Evolutionary conservation across 1,140 invertebrate genomes (phyloP).

Genomic region (Hyphantria cunea): DNA sequence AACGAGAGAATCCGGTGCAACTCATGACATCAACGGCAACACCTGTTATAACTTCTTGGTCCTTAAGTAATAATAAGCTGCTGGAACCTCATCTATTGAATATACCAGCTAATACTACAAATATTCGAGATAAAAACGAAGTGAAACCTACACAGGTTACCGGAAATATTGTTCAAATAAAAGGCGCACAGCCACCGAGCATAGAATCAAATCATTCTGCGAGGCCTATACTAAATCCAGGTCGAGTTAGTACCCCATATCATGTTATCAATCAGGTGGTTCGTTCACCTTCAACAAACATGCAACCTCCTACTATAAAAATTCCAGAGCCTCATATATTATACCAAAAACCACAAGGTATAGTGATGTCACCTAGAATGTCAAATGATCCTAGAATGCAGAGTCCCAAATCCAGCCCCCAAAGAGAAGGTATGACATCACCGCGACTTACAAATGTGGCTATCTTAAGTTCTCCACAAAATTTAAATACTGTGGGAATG

Average conservation of each 20-base stretch:
- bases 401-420: slow-evolving; percentile 68
- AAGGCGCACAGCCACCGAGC: slow-evolving; percentile 54
- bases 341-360: slow-evolving; percentile 78
- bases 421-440: slow-evolving; percentile 63
- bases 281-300: slow-evolving; percentile 63
- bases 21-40: slow-evolving; percentile 79
- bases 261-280: slow-evolving; percentile 78
- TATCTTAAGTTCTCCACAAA: slow-evolving; percentile 68
- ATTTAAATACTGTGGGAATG: slow-evolving; percentile 57
- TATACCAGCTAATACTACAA: slow-evolving; percentile 47
- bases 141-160: slow-evolving; percentile 72
- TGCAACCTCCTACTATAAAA: slow-evolving; percentile 83
- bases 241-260: slow-evolving; percentile 66
- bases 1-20: slow-evolving; percentile 72
- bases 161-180: slow-evolving; percentile 75
- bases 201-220: slow-evolving; percentile 53
- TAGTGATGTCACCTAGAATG: slow-evolving; percentile 80
- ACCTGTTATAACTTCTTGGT: slow-evolving; percentile 82
- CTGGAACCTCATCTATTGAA: slow-evolving; percentile 68
- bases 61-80: slow-evolving; percentile 67
- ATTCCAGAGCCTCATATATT: slow-evolving; percentile 83
- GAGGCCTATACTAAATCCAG: slow-evolving; percentile 62
- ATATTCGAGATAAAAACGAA: slow-evolving; percentile 58
- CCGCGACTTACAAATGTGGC: slow-evolving; percentile 71
- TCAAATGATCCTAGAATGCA: slow-evolving; percentile 65